Conservation (phyloP, 1,140 invertebrate genomes). For the Pristionchus pacificus region DNA sequence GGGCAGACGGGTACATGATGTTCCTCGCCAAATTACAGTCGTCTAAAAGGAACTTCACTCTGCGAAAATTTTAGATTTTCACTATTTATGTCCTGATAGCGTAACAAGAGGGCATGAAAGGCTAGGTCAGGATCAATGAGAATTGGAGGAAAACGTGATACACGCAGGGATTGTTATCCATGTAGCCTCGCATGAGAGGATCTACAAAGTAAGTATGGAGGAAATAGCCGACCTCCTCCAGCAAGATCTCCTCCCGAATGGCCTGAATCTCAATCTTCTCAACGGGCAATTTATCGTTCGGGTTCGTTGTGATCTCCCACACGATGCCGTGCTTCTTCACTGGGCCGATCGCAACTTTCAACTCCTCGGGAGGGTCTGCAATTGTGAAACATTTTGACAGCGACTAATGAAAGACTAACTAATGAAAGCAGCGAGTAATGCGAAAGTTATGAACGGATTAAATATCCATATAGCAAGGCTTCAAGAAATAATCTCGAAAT, state of each 20-base stretch:
- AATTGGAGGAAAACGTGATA: too few relatives aligned
- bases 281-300: constrained; percentile 29
- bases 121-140: too few relatives aligned
- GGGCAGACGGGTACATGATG: too few relatives aligned
- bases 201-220: too few relatives aligned
- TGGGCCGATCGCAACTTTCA: constrained; percentile 18
- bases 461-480: too few relatives aligned
- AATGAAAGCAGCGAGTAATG: neutral
- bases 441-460: neutral
- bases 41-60: too few relatives aligned
- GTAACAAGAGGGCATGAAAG: too few relatives aligned
- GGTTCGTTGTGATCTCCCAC: constrained; percentile 28
- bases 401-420: neutral
- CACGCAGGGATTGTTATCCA: too few relatives aligned
- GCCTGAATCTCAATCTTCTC: constrained; percentile 26
- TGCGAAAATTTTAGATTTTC: too few relatives aligned
- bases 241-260: constrained; percentile 18
- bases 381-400: neutral
- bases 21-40: too few relatives aligned
- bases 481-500: neutral
- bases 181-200: too few relatives aligned
- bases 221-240: constrained; percentile 1
- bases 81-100: too few relatives aligned
- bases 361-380: constrained; percentile 32
- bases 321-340: constrained; percentile 24